Evolutionary conservation across 2,888 invertebrate species (phyloP).

Genomic region (Cataglyphis rosenhaueri): DNA sequence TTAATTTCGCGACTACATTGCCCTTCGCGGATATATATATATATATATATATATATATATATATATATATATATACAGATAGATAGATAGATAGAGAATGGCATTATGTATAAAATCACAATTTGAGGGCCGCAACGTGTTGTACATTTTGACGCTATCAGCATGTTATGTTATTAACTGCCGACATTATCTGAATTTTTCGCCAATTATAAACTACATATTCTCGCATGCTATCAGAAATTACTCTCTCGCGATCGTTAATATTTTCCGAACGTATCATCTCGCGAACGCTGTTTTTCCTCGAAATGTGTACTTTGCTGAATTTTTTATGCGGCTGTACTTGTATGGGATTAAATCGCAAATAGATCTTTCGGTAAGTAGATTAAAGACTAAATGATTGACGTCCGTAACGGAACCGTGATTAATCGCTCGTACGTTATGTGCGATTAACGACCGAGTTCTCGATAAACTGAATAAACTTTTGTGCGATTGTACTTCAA

Average conservation of each 20-base stretch:
- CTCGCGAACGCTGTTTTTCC: background rate
- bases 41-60: background rate
- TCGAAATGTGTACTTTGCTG: background rate
- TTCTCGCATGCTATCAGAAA: background rate
- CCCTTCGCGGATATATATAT: background rate
- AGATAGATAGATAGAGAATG: conserved; percentile 26
- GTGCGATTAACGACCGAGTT: conserved; percentile 35
- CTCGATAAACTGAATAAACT: conserved; percentile 44
- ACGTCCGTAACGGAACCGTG: conserved; percentile 35
- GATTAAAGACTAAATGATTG: conserved; percentile 27
- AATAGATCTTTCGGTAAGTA: background rate
- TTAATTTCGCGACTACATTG: conserved; percentile 34
- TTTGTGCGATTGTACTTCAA: conserved; percentile 23
- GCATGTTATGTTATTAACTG: background rate
- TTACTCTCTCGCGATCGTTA: background rate
- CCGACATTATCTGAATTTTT: background rate
- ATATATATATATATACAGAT: background rate
- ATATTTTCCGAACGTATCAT: background rate
- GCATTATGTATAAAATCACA: background rate
- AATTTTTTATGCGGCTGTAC: background rate
- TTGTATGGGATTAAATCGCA: background rate
- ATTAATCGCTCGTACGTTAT: conserved; percentile 38
- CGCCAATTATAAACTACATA: conserved; percentile 2
- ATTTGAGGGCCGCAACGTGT: background rate
- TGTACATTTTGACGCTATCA: background rate